Conservation (phyloP, 2,797 vertebrate species). For the Arctocebus calabarensis region DNA sequence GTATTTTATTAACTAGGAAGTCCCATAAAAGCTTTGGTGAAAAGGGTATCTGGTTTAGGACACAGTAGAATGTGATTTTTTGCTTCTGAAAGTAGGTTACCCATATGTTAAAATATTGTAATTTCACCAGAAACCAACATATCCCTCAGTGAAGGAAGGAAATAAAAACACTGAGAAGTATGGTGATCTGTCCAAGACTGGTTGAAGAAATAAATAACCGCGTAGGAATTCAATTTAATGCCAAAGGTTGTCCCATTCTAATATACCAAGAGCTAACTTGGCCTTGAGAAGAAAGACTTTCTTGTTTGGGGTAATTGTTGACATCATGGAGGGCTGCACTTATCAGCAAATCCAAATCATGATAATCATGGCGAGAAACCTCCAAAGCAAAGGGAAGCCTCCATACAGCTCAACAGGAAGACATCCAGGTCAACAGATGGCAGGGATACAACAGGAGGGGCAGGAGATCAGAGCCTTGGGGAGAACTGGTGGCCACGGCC, state of each 20-base stretch:
- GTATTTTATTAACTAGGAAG: not conserved
- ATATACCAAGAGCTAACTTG: not conserved
- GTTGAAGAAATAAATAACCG: not conserved
- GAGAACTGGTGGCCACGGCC: not conserved
- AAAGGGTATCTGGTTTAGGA: not conserved
- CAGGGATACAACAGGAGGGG: not conserved
- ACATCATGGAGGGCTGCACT: not conserved
- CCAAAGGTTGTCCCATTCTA: not conserved
- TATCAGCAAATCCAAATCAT: not conserved
- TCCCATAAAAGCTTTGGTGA: not conserved
- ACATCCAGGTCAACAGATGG: not conserved
- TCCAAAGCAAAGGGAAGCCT: not conserved
- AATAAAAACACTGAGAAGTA: not conserved
- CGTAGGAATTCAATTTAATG: not conserved
- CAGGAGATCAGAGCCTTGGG: not conserved
- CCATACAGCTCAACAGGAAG: not conserved
- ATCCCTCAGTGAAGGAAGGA: not conserved
- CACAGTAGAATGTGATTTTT: not conserved
- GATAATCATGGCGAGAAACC: not conserved
- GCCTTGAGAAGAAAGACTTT: constrained; percentile 21
- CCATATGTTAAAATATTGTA: not conserved
- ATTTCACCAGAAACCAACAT: not conserved
- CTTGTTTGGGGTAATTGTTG: not conserved
- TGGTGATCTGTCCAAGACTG: not conserved
- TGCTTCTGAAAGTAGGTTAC: not conserved